Evolutionary conservation across 2,797 vertebrate genomes (phyloP).

Genomic region (Scyliorhinus canicula): DNA sequence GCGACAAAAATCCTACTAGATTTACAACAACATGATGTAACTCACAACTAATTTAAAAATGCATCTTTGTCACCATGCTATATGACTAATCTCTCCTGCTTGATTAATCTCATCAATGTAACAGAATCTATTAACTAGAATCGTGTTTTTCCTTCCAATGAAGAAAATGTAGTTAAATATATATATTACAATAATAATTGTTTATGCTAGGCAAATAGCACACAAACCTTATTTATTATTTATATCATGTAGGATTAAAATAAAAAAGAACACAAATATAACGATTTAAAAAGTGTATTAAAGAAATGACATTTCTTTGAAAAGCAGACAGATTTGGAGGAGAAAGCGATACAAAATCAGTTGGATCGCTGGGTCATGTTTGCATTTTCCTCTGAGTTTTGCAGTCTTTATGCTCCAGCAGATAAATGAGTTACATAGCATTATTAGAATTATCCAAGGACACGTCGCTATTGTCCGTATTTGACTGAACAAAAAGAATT

Average conservation of each 20-base stretch:
- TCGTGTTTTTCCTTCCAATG: neutral
- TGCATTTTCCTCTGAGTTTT: neutral
- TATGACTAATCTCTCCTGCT: neutral
- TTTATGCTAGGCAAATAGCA: neutral
- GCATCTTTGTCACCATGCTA: neutral
- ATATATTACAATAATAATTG: neutral
- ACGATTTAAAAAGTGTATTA: neutral
- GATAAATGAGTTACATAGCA: neutral
- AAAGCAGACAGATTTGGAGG: neutral
- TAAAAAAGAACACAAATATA: neutral
- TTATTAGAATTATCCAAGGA: neutral
- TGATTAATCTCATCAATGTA: neutral
- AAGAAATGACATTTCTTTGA: neutral
- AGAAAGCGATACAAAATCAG: neutral
- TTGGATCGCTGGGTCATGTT: neutral
- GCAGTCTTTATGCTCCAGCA: neutral
- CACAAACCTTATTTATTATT: neutral
- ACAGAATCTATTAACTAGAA: neutral
- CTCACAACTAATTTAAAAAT: neutral
- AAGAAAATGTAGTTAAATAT: constrained; percentile 7
- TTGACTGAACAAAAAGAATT: neutral
- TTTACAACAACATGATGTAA: neutral
- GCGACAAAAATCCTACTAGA: neutral
- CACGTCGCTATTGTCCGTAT: neutral
- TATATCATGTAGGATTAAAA: neutral